These are phyloP conservation scores for Gallinago undulata DNA, from an alignment of 2,113 vertebrate genomes.

Conservation along the genomic window DNA sequence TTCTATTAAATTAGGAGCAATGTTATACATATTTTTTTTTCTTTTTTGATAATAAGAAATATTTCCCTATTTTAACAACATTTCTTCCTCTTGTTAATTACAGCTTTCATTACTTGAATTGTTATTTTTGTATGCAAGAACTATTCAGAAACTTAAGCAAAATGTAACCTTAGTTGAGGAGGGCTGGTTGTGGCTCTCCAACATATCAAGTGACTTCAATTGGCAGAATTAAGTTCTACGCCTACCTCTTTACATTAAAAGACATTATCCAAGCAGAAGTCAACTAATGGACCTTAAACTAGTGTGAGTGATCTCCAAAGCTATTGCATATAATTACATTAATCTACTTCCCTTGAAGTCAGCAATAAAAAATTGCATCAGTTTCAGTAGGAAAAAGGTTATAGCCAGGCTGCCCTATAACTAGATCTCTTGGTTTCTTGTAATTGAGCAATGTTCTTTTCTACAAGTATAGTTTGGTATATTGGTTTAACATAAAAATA, in stretches of 20 bases:
- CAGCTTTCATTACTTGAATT: background rate
- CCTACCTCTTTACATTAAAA: background rate
- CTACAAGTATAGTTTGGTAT: background rate
- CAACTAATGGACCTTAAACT: conserved; percentile 28
- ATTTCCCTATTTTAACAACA: background rate
- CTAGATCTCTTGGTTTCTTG: background rate
- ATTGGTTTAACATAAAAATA: background rate
- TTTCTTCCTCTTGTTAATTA: background rate
- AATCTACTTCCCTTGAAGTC: background rate
- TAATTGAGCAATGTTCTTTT: background rate
- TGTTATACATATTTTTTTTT: background rate
- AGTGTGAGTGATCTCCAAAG: background rate
- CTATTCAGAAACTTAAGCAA: background rate
- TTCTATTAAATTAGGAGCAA: background rate
- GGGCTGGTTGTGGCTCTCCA: background rate
- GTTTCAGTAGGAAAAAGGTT: background rate
- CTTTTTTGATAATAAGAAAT: background rate
- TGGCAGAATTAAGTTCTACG: background rate
- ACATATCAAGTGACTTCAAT: background rate
- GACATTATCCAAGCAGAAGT: background rate
- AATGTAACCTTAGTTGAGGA: background rate
- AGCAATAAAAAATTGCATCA: background rate
- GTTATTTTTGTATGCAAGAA: background rate
- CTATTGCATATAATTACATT: background rate
- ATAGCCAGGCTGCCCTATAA: background rate